Evolutionary conservation across 2,888 invertebrate genomes (phyloP), one percentile per base, ranked within the genome.

Genomic region (Belgica antarctica): DNA sequence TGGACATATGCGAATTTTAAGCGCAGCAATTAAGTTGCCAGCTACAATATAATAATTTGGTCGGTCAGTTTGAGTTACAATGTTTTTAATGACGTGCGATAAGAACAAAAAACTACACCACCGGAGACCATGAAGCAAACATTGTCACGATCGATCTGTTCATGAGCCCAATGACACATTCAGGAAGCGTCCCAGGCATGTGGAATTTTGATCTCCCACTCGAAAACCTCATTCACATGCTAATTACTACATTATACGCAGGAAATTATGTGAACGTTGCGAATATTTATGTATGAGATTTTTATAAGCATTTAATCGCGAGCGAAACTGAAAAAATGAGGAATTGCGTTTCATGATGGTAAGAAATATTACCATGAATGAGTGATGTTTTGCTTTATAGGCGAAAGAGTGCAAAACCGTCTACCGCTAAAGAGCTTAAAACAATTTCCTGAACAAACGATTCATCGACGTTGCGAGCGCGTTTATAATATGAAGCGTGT

Each of bases 371-470:
- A n/a, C 28, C 36, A 31, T 62, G 34, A 61, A 61, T 34, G 34
- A 41, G 15, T 41, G 41, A 41, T 41, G 41, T n/a, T 41, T 41
- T 41, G 15, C 41, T 41, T 41, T 41, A 10, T 10, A 41, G 15
- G n/a, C 10, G 41, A 41, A 15, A n/a, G 41, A 41, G 41, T 41
- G 41, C 5, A 10, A 57, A 62, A 34, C n/a, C 41, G 41, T n/a
- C n/a, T n/a, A 41, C 62, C 34, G 62, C n/a, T 62, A 34, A 62
- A 62, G 28, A 62, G 62, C 62, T 31, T 22, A 62, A 34, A 62
- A 28, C 66, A 34, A 66, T 66, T 66, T 66, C 66, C 66, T 66
- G 46, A 47, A 66, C 66, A 66, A 66, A 66, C 66, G 36, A 66
- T 47, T 41, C 66, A 66, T 52, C 52, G 41, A 22, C 36, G 41